Evolutionary conservation across 2,113 vertebrate species (phyloP).

Genomic region (Cheirogaleus medius): DNA sequence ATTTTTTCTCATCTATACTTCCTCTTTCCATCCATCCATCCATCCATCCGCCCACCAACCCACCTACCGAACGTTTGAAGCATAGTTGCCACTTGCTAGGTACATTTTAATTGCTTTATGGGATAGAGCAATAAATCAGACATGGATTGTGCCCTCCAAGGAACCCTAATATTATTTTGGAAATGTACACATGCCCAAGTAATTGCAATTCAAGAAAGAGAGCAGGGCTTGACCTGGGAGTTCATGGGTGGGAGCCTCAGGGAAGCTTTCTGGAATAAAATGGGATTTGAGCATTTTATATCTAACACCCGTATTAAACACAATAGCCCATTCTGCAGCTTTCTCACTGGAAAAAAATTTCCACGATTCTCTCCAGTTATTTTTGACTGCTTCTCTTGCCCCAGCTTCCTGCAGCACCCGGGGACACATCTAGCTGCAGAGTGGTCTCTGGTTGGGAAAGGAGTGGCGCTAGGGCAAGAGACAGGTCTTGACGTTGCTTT

Average conservation of each 20-base stretch:
- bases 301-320: neutral
- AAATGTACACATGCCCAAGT: neutral
- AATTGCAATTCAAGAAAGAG: neutral
- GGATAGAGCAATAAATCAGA: neutral
- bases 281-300: neutral
- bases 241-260: neutral
- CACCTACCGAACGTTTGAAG: neutral
- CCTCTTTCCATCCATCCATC: neutral
- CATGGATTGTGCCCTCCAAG: neutral
- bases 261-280: constrained; percentile 8
- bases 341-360: neutral
- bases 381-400: neutral
- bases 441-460: constrained; percentile 6
- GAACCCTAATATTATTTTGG: neutral
- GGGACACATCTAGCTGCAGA: neutral
- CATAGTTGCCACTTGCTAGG: neutral
- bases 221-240: neutral
- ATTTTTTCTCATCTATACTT: neutral
- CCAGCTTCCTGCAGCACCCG: neutral
- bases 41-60: neutral
- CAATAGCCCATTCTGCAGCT: neutral
- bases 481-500: neutral
- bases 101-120: neutral
- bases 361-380: neutral
- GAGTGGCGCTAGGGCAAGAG: neutral